These are phyloP conservation scores for Condylostylus longicornis DNA, from an alignment of 1,140 invertebrate species.

Conservation along the genomic window DNA sequence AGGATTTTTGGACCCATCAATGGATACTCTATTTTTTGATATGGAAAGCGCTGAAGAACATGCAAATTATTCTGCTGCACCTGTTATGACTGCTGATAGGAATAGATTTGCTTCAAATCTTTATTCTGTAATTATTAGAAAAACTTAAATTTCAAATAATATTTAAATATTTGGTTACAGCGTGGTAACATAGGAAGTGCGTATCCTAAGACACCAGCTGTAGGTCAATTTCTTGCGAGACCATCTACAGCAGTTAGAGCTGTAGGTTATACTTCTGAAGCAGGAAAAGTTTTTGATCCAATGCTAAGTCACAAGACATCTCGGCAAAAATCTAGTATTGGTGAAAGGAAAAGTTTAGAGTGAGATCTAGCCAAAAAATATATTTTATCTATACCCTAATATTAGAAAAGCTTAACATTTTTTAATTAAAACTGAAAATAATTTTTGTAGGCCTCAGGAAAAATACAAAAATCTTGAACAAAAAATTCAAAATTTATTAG, in stretches of 20 bases:
- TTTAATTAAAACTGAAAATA: slow-evolving; percentile 1
- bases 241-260: slow-evolving; percentile 93
- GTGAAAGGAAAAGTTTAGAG: slow-evolving; percentile 29
- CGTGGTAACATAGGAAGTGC: background rate
- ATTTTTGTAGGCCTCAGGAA: slow-evolving; percentile 53
- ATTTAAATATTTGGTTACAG: background rate
- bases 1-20: background rate
- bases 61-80: background rate
- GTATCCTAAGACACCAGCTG: slow-evolving; percentile 9
- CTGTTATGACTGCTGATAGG: background rate
- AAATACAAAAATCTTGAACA: slow-evolving; percentile 69
- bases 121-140: background rate
- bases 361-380: slow-evolving; percentile 48
- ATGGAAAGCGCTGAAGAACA: background rate
- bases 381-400: slow-evolving; percentile 25
- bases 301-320: slow-evolving; percentile 48
- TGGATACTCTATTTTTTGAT: background rate
- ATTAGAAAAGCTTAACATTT: slow-evolving; percentile 35
- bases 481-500: slow-evolving; percentile 70
- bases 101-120: background rate
- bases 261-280: slow-evolving; percentile 77
- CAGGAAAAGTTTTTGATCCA: slow-evolving; percentile 57
- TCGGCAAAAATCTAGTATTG: slow-evolving; percentile 29
- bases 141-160: background rate
- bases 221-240: slow-evolving; percentile 36